Evolutionary conservation across 2,113 vertebrate genomes (phyloP).

Genomic region (Pampusana beccarii): DNA sequence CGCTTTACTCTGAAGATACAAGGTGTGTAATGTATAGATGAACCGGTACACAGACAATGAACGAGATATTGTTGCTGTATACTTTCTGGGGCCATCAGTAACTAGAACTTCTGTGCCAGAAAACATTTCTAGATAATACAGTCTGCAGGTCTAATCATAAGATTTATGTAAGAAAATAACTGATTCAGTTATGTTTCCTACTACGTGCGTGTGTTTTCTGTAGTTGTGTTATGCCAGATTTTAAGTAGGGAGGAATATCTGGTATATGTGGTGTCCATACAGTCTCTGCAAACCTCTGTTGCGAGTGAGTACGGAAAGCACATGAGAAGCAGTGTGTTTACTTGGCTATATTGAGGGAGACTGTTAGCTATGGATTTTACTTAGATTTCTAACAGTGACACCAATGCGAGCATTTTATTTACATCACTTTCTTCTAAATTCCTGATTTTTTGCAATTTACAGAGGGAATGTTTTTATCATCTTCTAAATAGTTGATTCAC

Average conservation of each 20-base stretch:
- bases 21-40: not conserved
- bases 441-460: not conserved
- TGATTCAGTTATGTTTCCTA: not conserved
- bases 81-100: not conserved
- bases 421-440: not conserved
- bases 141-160: not conserved
- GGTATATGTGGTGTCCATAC: too few species aligned
- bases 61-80: not conserved
- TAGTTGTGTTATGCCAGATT: not conserved
- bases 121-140: not conserved
- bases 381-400: not conserved
- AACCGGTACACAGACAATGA: not conserved
- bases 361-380: not conserved
- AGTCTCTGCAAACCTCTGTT: not conserved
- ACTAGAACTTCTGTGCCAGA: not conserved
- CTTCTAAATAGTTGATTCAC: not conserved
- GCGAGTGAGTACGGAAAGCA: not conserved
- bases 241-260: not conserved
- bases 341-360: not conserved
- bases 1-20: not conserved
- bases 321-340: not conserved
- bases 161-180: not conserved
- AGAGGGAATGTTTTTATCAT: not conserved
- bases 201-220: fast-evolving
- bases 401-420: not conserved